Base-by-base conservation (phyloP, 2,888 invertebrate genomes). In the Drosophila mayaguana region DNA sequence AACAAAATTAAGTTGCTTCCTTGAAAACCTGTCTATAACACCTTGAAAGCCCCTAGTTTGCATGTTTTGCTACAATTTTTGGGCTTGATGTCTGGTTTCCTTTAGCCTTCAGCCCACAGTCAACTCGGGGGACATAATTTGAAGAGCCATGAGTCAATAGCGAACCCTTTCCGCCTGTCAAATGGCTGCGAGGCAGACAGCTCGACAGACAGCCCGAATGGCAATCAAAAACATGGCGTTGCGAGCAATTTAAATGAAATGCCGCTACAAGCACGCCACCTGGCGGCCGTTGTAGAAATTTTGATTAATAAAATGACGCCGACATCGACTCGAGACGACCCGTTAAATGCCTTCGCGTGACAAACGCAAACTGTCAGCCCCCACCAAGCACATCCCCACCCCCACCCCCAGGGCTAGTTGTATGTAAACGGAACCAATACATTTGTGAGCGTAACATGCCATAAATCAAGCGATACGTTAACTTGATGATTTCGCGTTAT, bases 401-500 rank as follows among this genome's bases (percentile, higher is more conserved):
- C 9, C 14, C 6, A 20, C 25, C 20, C 16, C 36, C 16, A 14
- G 25, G 34, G 48, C 28, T n/a, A 48, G 48, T 36, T 61, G 73
- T 63, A 70, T 85, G 75, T 85, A 71, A 85, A 82, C 88, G 86
- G 86, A 86, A 89, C 86, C 89, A 89, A 86, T 86, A 86, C 89
- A 85, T 83, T 84, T 80, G 81, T 69, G 59, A 65, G 72, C 64
- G 51, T 67, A 80, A 72, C 72, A 76, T 72, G 82, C 75, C 76
- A 83, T 83, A 89, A 90, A 86, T 89, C 89, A 89, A 88, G 88
- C 83, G 76, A 62, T 63, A 85, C 74, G 80, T 86, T 86, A 78
- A 83, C 81, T 81, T 83, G 88, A 88, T 88, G 90, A 88, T 87
- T 86, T 86, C 79, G 88, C 87, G 85, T 82, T 89, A 85, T 83